A percentile compares a stretch with the other conserved stretches of the same genome.
phyloP scores from a whole-genome alignment of 2,797 vertebrate genomes.

The Todus mexicanus region DNA sequence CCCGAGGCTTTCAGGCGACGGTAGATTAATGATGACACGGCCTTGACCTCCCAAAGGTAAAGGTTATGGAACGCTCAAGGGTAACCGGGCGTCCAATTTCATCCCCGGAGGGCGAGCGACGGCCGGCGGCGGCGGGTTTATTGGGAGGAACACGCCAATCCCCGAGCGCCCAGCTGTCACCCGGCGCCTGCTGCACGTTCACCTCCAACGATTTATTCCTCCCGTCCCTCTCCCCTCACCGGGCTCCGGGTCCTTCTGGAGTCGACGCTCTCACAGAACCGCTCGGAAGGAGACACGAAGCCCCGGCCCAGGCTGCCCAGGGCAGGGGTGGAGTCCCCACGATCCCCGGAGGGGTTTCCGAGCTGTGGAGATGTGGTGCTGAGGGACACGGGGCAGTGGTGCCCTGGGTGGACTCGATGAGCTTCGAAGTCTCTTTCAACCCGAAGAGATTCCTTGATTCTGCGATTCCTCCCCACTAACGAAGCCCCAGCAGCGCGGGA shows the following conservation, averaged over 20 bases:
- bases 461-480: too few relatives aligned
- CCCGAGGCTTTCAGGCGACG: constrained; percentile 42
- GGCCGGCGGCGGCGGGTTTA: constrained; percentile 51
- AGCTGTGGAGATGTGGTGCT: too few relatives aligned
- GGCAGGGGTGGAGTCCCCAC: too few relatives aligned
- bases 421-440: too few relatives aligned
- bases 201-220: constrained; percentile 18
- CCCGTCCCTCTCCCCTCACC: neutral
- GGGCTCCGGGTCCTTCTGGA: neutral
- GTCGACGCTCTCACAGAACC: neutral
- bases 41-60: constrained; percentile 70
- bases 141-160: constrained; percentile 42
- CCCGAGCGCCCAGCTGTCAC: constrained; percentile 50
- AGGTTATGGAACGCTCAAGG: constrained; percentile 63
- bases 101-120: constrained; percentile 47
- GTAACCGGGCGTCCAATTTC: constrained; percentile 66
- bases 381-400: too few relatives aligned
- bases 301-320: too few relatives aligned
- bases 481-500: too few relatives aligned
- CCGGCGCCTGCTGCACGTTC: constrained; percentile 12
- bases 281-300: neutral
- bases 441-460: too few relatives aligned
- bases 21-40: constrained; percentile 66
- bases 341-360: too few relatives aligned
- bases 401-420: too few relatives aligned